Conservation (phyloP, 2,888 invertebrate species). For the Drosophila nr. perissopoda region DNA sequence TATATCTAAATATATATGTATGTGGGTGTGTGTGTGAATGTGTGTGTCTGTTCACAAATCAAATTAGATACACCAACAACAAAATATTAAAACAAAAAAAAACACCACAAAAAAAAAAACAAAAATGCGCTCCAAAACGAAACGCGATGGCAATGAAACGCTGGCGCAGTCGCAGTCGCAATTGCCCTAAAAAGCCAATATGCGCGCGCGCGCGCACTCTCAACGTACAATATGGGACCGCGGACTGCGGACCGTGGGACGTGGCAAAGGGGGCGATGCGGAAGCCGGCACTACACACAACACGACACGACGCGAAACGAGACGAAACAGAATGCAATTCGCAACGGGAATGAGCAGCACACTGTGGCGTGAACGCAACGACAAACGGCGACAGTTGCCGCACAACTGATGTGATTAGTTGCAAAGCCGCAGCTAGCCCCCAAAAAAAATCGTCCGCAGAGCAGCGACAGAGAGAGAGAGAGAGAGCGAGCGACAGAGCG, state of each 20-base stretch:
- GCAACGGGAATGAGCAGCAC: constrained; percentile 39
- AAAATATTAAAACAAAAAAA: constrained; percentile 14
- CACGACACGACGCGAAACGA: constrained; percentile 19
- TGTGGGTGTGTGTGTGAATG: not conserved
- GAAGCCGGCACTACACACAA: constrained; percentile 20
- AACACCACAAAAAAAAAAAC: constrained; percentile 32
- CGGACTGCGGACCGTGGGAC: not conserved
- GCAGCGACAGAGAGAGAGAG: constrained; percentile 2
- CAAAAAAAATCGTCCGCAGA: constrained; percentile 13
- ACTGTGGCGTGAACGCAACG: constrained; percentile 33
- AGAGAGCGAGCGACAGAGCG: constrained; percentile 16
- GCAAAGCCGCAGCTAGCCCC: constrained; percentile 31
- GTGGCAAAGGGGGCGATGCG: constrained; percentile 9
- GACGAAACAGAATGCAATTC: constrained; percentile 14
- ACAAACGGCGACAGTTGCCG: constrained; percentile 73
- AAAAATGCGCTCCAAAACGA: constrained; percentile 41
- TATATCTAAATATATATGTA: constrained; percentile 10
- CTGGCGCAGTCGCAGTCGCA: constrained; percentile 45
- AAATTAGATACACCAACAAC: constrained; percentile 26
- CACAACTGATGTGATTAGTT: constrained; percentile 65
- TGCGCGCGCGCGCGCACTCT: constrained; percentile 54
- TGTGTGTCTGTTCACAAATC: constrained; percentile 25
- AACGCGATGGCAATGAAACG: constrained; percentile 40
- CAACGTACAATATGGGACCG: constrained; percentile 7
- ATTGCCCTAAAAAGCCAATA: constrained; percentile 47